phyloP scores from a whole-genome alignment of 2,113 vertebrate genomes.

The Ornithorhynchus anatinus region DNA sequence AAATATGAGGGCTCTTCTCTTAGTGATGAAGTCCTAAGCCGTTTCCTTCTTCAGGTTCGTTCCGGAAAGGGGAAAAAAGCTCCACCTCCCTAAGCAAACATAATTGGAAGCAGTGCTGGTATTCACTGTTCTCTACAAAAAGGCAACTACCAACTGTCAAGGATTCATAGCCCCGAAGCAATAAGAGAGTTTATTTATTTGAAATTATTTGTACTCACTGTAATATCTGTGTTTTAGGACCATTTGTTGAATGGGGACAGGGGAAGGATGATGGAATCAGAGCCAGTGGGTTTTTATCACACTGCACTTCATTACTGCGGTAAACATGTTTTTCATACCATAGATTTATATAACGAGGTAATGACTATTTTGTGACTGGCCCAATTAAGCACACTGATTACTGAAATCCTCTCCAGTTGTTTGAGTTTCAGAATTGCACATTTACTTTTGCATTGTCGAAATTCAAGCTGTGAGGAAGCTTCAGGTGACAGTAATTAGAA shows the following conservation, averaged over 20 bases:
- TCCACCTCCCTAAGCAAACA: neutral
- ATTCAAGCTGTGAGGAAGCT: neutral
- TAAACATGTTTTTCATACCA: neutral
- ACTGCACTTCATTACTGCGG: neutral
- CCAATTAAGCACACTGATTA: neutral
- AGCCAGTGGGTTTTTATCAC: neutral
- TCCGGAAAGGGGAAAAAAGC: neutral
- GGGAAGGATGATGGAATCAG: neutral
- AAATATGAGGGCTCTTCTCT: too few species aligned
- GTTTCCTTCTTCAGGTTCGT: too few species aligned
- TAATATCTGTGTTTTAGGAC: neutral
- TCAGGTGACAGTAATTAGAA: neutral
- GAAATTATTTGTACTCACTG: neutral
- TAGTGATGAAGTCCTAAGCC: too few species aligned
- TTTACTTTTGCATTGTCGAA: neutral
- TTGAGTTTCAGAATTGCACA: neutral
- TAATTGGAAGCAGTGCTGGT: constrained; percentile 17
- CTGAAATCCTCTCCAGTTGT: neutral
- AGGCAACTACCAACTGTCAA: neutral
- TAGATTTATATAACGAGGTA: neutral
- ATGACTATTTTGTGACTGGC: neutral
- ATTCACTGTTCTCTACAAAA: constrained; percentile 30
- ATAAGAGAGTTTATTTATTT: constrained; percentile 20
- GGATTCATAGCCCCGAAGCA: neutral
- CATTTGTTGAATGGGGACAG: neutral